These are phyloP conservation scores for Hypotaenidia philippensis DNA, from an alignment of 2,797 vertebrate genomes.

Conservation along the genomic window DNA sequence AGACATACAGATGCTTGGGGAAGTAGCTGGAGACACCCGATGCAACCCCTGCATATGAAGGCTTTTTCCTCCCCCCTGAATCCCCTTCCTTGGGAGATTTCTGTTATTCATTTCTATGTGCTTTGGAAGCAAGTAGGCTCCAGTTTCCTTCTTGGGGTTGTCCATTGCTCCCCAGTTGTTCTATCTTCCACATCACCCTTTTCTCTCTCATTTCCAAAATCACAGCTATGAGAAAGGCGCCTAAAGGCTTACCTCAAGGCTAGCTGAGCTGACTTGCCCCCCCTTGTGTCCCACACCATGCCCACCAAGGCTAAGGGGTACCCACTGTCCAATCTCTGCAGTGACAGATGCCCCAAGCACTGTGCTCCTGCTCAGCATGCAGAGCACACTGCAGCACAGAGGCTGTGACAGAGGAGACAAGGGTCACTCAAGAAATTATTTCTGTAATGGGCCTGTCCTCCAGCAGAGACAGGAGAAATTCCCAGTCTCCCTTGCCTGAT, in stretches of 20 bases:
- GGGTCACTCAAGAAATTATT: not conserved
- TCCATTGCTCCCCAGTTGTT: accelerated
- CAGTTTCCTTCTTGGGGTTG: not conserved
- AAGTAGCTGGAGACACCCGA: not conserved
- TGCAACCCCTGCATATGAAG: not conserved
- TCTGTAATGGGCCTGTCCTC: not conserved
- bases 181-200: not conserved
- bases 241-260: not conserved
- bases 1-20: not conserved
- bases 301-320: not conserved
- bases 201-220: not conserved
- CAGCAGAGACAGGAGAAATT: not conserved
- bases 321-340: not conserved
- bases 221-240: not conserved
- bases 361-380: not conserved
- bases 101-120: not conserved
- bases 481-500: not conserved
- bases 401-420: not conserved
- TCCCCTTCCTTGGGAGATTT: not conserved
- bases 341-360: not conserved
- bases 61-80: not conserved
- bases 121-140: not conserved
- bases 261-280: not conserved
- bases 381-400: not conserved
- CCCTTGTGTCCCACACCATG: not conserved